Base-by-base conservation (phyloP, 2,797 vertebrate species). In the Dallia pectoralis region DNA sequence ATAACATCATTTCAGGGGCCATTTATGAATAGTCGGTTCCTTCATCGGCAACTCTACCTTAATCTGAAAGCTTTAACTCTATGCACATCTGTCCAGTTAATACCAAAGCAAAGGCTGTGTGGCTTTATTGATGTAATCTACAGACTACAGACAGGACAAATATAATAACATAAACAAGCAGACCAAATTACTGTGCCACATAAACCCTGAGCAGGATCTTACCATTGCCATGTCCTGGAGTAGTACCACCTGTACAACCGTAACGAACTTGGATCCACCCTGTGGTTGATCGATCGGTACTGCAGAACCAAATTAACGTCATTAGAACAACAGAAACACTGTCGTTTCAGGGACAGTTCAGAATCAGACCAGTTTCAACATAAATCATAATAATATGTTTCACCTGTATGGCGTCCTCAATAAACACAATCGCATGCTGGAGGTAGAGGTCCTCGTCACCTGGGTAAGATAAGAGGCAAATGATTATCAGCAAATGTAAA, bases 201-300 rank as follows among this genome's bases (percentile, higher is more conserved):
- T 56, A 0, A 56, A 16, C 29, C 14, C 9, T 59, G 67, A 16
- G 29, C 12, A 14, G 59, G 59, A 15, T 47, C 95, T 94, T 86
- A 99, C 97, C 97, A 94, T 59, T 97, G 97, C 70, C 92, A 96
- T 67, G 89, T 56, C 65, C 81, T 91, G 0, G 97, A 98, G 80
- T 98, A 98, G 83, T 98, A 98, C 91, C 94, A 93, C 33, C 94
- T 92, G 87, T 96, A 97, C 30, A 99, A 91, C 78, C 85, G 83
- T 47, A 99, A 82, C 0, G 97, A 98, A 19, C 74, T 69, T 30
- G 89, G 78, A 25, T 99, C 97, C 82, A 99, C 91, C 0, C 95
- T 93, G 85, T 99, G 97, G 88, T 96, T 95, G 81, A 99, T 99
- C 75, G 97, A 97, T 18, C 96, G 95, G 84, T 97, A 99, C 97